Evolutionary conservation across 2,888 invertebrate species (phyloP).

Genomic region (Protodeltote pygarga): DNA sequence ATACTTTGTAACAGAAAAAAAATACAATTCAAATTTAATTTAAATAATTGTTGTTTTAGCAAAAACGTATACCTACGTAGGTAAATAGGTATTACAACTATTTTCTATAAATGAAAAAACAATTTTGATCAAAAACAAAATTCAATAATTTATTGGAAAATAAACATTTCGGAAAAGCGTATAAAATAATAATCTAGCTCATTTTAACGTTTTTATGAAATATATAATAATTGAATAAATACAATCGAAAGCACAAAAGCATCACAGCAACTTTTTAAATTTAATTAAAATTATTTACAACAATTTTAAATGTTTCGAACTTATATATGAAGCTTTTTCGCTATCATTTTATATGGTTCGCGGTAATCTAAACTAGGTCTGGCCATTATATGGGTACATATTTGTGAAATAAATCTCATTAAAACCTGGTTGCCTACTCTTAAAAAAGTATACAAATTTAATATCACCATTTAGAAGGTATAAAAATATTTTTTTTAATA

Average conservation of each 20-base stretch:
- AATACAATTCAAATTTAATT: no score
- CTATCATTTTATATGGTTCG: constrained; percentile 12
- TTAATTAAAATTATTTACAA: constrained; percentile 57
- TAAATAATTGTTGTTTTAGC: no score
- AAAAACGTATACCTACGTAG: no score
- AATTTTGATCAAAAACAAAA: constrained; percentile 58
- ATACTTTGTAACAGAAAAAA: no score
- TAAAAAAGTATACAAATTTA: no score
- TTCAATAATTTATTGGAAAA: constrained; percentile 71
- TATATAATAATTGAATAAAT: constrained; percentile 41
- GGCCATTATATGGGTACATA: constrained; percentile 6
- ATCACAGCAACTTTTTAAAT: constrained; percentile 51
- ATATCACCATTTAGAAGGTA: no score
- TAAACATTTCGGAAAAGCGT: constrained; percentile 62
- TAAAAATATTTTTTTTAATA: no score
- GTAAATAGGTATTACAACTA: no score
- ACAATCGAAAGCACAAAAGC: constrained; percentile 55
- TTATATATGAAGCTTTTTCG: constrained; percentile 35
- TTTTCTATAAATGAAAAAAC: constrained; percentile 32
- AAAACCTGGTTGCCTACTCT: no score
- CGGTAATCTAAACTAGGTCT: constrained; percentile 14
- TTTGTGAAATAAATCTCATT: no score
- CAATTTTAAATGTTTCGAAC: constrained; percentile 35
- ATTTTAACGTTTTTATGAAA: constrained; percentile 44
- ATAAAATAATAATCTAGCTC: constrained; percentile 61